These are phyloP conservation scores for Notodonta dromedarius DNA, from an alignment of 2,888 invertebrate genomes.

Conservation along the genomic window DNA sequence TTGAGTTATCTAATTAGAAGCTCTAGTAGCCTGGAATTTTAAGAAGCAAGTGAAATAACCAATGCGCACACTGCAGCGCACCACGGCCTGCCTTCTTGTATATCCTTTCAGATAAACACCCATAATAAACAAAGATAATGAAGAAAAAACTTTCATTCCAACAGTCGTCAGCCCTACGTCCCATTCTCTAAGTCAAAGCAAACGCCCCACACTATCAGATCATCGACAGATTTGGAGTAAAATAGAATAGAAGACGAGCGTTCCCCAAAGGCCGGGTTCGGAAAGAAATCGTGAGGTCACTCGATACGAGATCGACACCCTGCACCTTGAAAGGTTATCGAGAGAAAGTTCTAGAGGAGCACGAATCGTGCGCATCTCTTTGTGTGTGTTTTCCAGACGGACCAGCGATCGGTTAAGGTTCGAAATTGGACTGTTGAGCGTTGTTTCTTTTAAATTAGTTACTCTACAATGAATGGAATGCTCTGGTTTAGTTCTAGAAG, in stretches of 20 bases:
- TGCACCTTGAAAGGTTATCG: constrained; percentile 68
- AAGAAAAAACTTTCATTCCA: background rate
- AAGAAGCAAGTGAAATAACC: no score
- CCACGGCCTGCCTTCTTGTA: no score
- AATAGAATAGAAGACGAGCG: constrained; percentile 60
- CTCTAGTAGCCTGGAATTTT: no score
- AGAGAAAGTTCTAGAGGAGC: constrained; percentile 65
- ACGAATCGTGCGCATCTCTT: constrained; percentile 61
- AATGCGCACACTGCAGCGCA: background rate
- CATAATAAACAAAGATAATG: no score
- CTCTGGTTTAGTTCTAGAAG: no score
- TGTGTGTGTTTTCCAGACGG: constrained; percentile 30
- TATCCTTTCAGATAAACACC: no score
- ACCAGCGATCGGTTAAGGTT: background rate
- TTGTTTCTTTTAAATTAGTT: no score
- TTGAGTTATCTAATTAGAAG: no score
- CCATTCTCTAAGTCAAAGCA: constrained; percentile 9
- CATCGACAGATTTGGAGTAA: constrained; percentile 41
- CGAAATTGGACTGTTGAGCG: background rate
- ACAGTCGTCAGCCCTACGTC: constrained; percentile 4
- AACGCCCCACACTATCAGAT: constrained; percentile 31
- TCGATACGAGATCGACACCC: constrained; percentile 54
- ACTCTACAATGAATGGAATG: no score
- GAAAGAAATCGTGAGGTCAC: constrained; percentile 61
- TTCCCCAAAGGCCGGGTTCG: constrained; percentile 41